Conservation (phyloP, 2,113 vertebrate genomes). For the Trichechus manatus region DNA sequence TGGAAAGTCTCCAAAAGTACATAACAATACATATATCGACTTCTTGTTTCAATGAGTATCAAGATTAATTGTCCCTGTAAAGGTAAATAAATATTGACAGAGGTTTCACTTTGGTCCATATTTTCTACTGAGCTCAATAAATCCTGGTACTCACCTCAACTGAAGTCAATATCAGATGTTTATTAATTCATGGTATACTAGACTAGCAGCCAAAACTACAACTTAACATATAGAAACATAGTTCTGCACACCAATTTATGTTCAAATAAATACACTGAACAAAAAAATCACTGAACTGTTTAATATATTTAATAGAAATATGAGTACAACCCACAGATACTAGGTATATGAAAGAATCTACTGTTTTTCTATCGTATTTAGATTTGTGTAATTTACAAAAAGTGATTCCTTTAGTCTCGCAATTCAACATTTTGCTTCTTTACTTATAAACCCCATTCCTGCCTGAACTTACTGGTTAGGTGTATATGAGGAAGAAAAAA, state of each 20-base stretch:
- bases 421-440: conserved; percentile 43
- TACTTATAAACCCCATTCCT: background rate
- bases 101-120: conserved; percentile 83
- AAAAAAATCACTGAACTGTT: background rate
- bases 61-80: conserved; percentile 84
- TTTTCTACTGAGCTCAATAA: conserved; percentile 83
- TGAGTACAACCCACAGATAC: background rate
- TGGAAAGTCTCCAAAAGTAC: conserved; percentile 82
- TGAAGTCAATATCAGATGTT: conserved; percentile 81
- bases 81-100: conserved; percentile 86
- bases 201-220: conserved; percentile 71
- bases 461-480: background rate
- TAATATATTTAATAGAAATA: conserved; percentile 33
- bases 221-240: conserved; percentile 70
- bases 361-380: background rate
- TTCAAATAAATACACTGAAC: conserved; percentile 53
- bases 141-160: conserved; percentile 80
- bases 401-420: background rate
- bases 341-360: background rate
- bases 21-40: conserved; percentile 83
- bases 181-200: conserved; percentile 81
- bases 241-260: conserved; percentile 59
- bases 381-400: conserved; percentile 26
- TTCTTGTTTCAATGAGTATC: conserved; percentile 83
- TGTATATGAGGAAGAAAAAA: background rate